These are phyloP conservation scores for Pangasius krempfi DNA, from an alignment of 2,797 vertebrate genomes.

Conservation along the genomic window DNA sequence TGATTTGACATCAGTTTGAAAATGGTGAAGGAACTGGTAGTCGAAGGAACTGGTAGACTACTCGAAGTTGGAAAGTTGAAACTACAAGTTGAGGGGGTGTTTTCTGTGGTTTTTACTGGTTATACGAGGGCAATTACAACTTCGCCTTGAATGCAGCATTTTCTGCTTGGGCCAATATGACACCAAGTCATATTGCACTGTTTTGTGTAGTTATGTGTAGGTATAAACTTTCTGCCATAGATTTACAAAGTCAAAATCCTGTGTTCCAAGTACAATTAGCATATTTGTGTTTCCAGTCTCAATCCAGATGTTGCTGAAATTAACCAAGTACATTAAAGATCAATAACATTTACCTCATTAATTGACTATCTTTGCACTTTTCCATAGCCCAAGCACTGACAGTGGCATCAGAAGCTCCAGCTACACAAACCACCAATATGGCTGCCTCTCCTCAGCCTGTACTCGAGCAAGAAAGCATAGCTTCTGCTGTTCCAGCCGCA, in stretches of 20 bases:
- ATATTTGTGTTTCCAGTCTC: not conserved
- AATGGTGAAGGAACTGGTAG: not conserved
- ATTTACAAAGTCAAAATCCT: not conserved
- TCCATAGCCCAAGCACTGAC: not conserved
- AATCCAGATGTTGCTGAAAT: not conserved
- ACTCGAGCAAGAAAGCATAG: conserved; percentile 13
- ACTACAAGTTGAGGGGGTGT: not conserved
- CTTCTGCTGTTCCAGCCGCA: conserved; percentile 42
- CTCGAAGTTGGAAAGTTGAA: no score
- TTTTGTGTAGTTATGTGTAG: not conserved
- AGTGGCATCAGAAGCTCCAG: not conserved
- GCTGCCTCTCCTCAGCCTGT: conserved; percentile 53
- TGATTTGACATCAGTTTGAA: not conserved
- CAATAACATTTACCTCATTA: not conserved
- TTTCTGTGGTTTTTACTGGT: not conserved
- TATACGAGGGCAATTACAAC: not conserved
- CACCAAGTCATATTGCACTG: not conserved
- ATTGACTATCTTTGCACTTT: not conserved
- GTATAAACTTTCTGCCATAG: not conserved
- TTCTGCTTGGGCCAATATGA: not conserved
- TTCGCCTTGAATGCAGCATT: not conserved
- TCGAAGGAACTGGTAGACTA: not conserved
- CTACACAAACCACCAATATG: conserved; percentile 57
- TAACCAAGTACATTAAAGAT: not conserved
- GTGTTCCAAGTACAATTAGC: not conserved